phyloP scores from a whole-genome alignment of 2,113 vertebrate genomes.

The Actinemys pallida region DNA sequence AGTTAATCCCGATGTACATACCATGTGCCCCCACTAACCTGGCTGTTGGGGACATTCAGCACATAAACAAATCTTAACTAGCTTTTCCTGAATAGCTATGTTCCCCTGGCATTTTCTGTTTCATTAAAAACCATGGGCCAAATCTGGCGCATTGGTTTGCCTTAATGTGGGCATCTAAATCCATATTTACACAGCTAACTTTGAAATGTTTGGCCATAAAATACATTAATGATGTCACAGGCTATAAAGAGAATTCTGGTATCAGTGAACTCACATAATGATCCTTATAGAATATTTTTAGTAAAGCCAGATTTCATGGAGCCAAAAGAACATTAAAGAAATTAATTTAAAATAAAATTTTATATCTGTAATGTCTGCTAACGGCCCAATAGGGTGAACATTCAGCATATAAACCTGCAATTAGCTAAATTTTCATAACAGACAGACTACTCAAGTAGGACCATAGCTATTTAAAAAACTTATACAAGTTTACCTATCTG shows the following conservation, averaged over 20 bases:
- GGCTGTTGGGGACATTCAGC: slow-evolving; percentile 23
- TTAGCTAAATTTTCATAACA: slow-evolving; percentile 7
- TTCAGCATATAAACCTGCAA: slow-evolving; percentile 16
- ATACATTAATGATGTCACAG: background rate
- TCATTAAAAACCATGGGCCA: slow-evolving; percentile 14
- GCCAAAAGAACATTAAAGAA: background rate
- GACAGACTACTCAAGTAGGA: background rate
- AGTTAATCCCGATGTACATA: slow-evolving; percentile 47
- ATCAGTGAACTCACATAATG: background rate
- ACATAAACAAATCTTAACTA: slow-evolving; percentile 46
- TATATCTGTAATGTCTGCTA: slow-evolving; percentile 4
- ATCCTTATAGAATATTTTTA: background rate
- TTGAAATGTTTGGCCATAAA: background rate
- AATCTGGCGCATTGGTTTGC: slow-evolving; percentile 11
- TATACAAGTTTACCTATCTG: slow-evolving; percentile 5
- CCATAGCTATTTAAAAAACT: background rate
- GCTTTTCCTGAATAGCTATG: slow-evolving; percentile 44
- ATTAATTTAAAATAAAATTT: background rate
- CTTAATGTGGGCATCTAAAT: slow-evolving; percentile 2
- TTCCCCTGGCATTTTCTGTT: slow-evolving; percentile 32
- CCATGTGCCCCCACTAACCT: slow-evolving; percentile 34
- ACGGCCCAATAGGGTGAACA: background rate
- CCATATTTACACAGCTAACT: slow-evolving; percentile 4
- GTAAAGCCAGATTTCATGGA: background rate
- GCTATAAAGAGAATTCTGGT: background rate